Evolutionary conservation across 2,888 invertebrate species (phyloP), one percentile per base, ranked within the genome.

Genomic region (Perizoma flavofasciatum): DNA sequence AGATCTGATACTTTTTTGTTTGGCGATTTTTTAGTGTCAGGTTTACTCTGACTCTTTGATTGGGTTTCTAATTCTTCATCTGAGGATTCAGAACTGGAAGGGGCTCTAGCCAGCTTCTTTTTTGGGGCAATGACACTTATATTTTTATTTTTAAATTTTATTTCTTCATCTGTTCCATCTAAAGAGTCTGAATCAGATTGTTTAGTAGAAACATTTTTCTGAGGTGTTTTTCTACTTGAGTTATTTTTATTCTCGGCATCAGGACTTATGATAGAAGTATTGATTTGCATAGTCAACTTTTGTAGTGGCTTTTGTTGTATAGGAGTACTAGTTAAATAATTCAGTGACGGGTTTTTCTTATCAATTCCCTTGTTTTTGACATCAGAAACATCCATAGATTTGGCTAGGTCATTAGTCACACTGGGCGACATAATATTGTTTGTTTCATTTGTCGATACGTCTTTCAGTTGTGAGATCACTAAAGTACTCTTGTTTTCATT

Each of bases 291-390:
- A 35, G 67, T 75, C 49, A 82, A 54, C 60, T 81, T 87, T 67
- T 78, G 75, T 3, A 78, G 52, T 9, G 73, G 61, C 68, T 86
- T 88, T 59, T 87, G 81, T 66, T 86, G 88, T 37, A 89, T 72
- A 49, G 90, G 89, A 11, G 90, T 90, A 67, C 88, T 88, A 53
- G 88, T 88, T 73, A 54, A 80, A 70, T 83, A 86, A 56, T 77
- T 80, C 8, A 74, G 59, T 4, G 81, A 81, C 1, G 75, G 37
- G 52, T 80, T 85, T 61, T 78, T 81, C 52, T 81, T 81, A 37
- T 76, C 74, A 9, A 37, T 55, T 39, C 65, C 66, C 58, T 77
- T 78, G 53, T 74, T 74, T 70, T 78, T 78, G 37, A 63, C 41
- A 64, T 77, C 73, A 53, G 75, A 67, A 45, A 71, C 59, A 65